Evolutionary conservation across 2,888 invertebrate species (phyloP), one percentile per base, ranked within the genome.

Genomic region (Eustalomyia histrio): DNA sequence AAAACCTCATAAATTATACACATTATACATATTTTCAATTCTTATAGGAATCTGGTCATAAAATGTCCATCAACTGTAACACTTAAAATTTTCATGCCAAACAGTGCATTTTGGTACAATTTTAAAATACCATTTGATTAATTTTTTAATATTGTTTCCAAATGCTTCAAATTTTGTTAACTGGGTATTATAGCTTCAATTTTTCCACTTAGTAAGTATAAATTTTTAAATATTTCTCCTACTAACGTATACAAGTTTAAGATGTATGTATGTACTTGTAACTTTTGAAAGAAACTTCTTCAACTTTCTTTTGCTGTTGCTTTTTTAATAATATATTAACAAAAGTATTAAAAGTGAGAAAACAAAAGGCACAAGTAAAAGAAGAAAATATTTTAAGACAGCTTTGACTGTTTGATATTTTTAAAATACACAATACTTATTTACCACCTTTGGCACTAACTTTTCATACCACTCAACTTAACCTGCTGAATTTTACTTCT

Each of bases 281-380:
- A 33, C 35, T 60, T n/a, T 60, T 60, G 9, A 60, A 60, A 2
- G 39, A 63, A 61, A 63, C 50, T 68, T 67, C 50, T 12, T 10
- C 10, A 39, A 39, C 61, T 61, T 61, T 61, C 21, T 21, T 21
- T 21, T 18, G 12, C 43, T 14, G 12, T 14, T 43, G 43, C 12
- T 43, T 43, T 43, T 9, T 76, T 57, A 58, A 79, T 69, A 74
- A 75, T 71, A 71, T 79, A 74, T 74, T 64, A 72, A 52, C 53
- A 63, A 71, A 80, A 67, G 50, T 61, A 69, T 63, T 60, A 64
- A 69, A 74, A 75, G 60, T 39, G 21, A 79, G 79, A 79, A 58
- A 75, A 71, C 52, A 57, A 72, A 76, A 80, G 76, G 76, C 76
- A 72, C 75, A 72, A 76, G 52, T 67, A 50, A 50, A 67, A 67